phyloP scores from a whole-genome alignment of 2,797 vertebrate species.

The Lepilemur septentrionalis region DNA sequence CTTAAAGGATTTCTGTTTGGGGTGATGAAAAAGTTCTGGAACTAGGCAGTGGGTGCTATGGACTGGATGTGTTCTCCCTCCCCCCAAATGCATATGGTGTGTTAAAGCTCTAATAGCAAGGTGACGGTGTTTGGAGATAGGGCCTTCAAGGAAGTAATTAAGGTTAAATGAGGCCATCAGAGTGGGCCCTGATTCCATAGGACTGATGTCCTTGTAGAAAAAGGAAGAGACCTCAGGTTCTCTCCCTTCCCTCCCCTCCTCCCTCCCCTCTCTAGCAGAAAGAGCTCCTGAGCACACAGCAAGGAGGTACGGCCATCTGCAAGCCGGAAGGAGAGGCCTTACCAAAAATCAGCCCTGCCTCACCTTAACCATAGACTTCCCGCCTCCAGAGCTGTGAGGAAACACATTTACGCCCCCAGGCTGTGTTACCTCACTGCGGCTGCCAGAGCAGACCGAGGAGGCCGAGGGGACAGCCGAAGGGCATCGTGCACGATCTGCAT shows the following conservation, averaged over 20 bases:
- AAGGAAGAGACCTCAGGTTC: background rate
- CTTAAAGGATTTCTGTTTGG: background rate
- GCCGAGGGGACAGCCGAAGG: no score
- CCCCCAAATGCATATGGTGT: no score
- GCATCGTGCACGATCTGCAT: background rate
- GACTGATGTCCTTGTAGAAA: background rate
- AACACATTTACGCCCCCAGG: background rate
- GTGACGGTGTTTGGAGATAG: background rate
- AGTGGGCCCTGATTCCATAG: background rate
- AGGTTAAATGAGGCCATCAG: no score
- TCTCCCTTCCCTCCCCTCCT: rapidly evolving
- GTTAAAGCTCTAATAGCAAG: no score
- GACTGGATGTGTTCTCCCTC: background rate
- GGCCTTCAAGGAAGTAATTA: background rate
- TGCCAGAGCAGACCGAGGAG: background rate
- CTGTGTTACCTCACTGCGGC: no score
- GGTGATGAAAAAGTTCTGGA: background rate
- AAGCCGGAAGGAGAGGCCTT: background rate
- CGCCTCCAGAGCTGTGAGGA: background rate
- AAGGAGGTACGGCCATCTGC: background rate
- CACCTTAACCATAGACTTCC: background rate
- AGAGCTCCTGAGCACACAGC: no score
- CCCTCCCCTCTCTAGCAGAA: background rate
- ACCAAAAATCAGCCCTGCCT: no score
- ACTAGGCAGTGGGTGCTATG: background rate